Percentiles rank a stretch among this genome's conserved stretches.
Evolutionary conservation across 2,797 vertebrate genomes (phyloP).

Genomic region (Channallabes apus): DNA sequence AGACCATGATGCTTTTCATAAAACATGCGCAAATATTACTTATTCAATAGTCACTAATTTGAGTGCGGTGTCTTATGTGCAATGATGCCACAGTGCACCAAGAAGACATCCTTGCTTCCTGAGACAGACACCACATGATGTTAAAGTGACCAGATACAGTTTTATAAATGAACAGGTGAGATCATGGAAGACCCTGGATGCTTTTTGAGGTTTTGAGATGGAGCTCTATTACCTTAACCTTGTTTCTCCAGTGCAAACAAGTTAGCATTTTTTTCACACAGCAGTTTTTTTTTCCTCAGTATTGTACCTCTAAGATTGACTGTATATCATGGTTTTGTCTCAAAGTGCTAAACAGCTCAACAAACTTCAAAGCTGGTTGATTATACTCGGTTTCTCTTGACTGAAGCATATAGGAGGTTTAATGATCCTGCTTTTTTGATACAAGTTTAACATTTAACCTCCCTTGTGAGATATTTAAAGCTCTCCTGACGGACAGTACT

Average conservation of each 20-base stretch:
- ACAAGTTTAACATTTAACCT: neutral
- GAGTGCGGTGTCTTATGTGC: neutral
- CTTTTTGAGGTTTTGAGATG: neutral
- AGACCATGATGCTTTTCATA: neutral
- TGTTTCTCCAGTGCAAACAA: neutral
- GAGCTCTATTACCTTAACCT: neutral
- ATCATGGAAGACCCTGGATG: neutral
- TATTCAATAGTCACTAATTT: neutral
- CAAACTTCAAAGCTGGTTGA: neutral
- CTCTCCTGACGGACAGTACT: constrained; percentile 41
- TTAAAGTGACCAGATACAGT: neutral
- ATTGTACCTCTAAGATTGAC: neutral
- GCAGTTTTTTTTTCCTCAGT: neutral
- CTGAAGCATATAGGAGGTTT: neutral
- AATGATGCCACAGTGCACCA: neutral
- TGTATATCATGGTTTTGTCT: neutral
- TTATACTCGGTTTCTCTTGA: neutral
- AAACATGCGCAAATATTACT: neutral
- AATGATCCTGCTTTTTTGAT: neutral
- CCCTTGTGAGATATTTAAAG: constrained; percentile 5
- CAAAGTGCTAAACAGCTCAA: neutral
- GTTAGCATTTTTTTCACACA: neutral
- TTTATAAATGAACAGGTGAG: neutral
- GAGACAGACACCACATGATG: neutral
- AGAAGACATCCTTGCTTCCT: neutral